Percentiles rank a stretch among this genome's conserved stretches.
Conservation (phyloP, 2,797 vertebrate genomes). For the Gymnothorax javanicus region DNA sequence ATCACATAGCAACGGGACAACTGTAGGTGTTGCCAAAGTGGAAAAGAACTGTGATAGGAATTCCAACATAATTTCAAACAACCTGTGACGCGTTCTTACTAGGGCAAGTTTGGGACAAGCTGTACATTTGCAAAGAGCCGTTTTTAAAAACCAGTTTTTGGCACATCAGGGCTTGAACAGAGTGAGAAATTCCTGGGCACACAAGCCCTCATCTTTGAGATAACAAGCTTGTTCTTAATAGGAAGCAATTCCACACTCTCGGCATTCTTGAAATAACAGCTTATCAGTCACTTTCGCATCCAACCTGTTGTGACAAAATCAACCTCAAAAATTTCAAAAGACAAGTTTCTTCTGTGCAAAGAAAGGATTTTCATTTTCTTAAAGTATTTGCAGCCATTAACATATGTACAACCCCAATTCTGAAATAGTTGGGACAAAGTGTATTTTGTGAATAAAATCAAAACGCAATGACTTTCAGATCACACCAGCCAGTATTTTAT, state of each 20-base stretch:
- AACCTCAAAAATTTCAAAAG: no score
- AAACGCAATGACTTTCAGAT: no score
- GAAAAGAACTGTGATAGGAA: not conserved
- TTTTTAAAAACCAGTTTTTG: slow-evolving; percentile 8
- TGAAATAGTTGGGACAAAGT: no score
- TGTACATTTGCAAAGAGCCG: not conserved
- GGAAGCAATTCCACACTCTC: not conserved
- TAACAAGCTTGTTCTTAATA: not conserved
- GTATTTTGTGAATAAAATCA: no score
- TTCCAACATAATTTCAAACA: no score
- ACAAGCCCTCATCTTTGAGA: not conserved
- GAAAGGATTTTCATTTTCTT: no score
- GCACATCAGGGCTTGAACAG: slow-evolving; percentile 16
- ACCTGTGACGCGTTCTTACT: slow-evolving; percentile 9
- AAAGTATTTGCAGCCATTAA: no score
- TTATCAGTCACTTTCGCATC: not conserved
- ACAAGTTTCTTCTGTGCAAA: no score
- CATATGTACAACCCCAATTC: no score
- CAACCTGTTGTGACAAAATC: not conserved
- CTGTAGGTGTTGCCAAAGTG: not conserved
- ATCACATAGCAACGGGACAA: not conserved
- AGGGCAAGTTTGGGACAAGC: not conserved
- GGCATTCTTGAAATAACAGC: not conserved
- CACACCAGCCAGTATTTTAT: no score
- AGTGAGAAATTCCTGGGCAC: slow-evolving; percentile 18